Evolutionary conservation across 2,797 vertebrate genomes (phyloP), one percentile per base, ranked within the genome.

Genomic region (Pseudopleuronectes americanus): DNA sequence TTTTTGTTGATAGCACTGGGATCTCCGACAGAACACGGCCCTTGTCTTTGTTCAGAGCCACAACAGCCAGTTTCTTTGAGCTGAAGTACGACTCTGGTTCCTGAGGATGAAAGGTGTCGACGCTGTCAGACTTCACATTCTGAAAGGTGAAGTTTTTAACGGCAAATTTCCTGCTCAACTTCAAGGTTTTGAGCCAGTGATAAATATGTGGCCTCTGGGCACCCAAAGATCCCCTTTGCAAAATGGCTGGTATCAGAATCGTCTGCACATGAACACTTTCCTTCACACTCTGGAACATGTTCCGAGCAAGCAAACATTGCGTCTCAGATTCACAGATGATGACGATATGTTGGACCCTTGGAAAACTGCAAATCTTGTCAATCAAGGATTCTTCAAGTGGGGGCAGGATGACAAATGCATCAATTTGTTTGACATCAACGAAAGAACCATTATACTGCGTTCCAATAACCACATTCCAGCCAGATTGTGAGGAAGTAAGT

Each of bases 181-280:
- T 79, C 68, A 95, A 63, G 49, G 94, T 93, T 65, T 81, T 92
- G 26, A 96, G 66, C 96, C 95, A 96, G 0, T 59, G 54, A 16
- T 87, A 86, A 69, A 96, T 68, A 0, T 73, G 33, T 64, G 88
- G 89, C 31, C 68, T 91, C 16, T 90, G 22, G 48, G 76, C 84
- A 59, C 83, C 92, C 38, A 96, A 77, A 28, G 64, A 87, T 16
- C 92, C 91, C 64, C 93, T 96, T 80, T 93, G 94, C 57, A 96
- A 91, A 84, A 95, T 48, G n/a, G 68, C 79, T n/a, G 76, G 52
- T 72, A 93, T 83, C 0, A 92, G 81, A 72, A 92, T 68, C 51
- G 76, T 59, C 76, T 96, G 93, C 74, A 96, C 77, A 14, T 64
- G 48, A 79, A 90, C 79, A 41, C 84, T 87, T 47, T 94, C 92